phyloP scores from a whole-genome alignment of 1,140 invertebrate genomes.

The Diachasmimorpha longicaudata region DNA sequence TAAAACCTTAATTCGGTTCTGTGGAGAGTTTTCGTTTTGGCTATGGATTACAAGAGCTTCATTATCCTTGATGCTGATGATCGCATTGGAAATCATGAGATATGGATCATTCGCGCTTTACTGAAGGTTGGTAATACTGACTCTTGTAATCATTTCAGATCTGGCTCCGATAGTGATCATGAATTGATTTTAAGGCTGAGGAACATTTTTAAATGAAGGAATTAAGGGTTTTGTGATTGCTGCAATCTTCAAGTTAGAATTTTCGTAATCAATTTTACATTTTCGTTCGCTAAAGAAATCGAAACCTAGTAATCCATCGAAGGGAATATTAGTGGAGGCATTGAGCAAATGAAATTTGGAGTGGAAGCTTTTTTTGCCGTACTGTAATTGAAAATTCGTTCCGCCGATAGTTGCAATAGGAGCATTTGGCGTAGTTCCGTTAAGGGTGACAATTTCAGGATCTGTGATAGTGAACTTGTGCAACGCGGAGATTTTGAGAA shows the following conservation, averaged over 20 bases:
- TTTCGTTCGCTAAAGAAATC: background rate
- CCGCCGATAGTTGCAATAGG: constrained; percentile 13
- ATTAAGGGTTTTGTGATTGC: background rate
- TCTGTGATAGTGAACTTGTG: constrained; percentile 8
- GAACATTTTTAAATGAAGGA: background rate
- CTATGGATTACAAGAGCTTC: background rate
- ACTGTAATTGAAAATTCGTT: background rate
- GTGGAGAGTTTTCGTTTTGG: background rate
- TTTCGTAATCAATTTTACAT: background rate
- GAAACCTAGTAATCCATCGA: constrained; percentile 7
- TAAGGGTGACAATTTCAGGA: constrained; percentile 1
- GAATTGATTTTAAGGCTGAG: background rate
- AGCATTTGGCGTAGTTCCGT: constrained; percentile 15
- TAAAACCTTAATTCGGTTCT: background rate
- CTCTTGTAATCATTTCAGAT: background rate
- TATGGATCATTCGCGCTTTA: background rate
- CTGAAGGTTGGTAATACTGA: background rate
- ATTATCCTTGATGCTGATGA: background rate
- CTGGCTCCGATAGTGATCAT: background rate
- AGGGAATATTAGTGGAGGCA: constrained; percentile 12
- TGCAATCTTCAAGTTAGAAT: background rate
- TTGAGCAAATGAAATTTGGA: constrained; percentile 13
- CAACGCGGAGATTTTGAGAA: constrained; percentile 4
- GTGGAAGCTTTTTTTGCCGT: background rate
- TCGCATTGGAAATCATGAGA: background rate